Evolutionary conservation across 2,797 vertebrate species (phyloP), one percentile per base, ranked within the genome.

Genomic region (Gobio occitaniae): DNA sequence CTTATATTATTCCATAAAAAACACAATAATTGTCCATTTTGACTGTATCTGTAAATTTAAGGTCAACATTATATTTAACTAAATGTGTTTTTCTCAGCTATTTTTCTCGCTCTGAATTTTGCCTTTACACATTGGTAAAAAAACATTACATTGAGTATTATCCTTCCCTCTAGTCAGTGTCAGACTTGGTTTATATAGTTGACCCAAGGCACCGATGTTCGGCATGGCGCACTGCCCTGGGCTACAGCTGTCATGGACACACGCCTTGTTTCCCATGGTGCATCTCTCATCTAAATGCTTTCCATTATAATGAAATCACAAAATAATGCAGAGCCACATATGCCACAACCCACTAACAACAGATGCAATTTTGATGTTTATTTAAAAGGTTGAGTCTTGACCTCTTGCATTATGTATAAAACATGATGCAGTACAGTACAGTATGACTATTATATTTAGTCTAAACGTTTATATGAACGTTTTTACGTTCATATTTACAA

Each of bases 161-260:
- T 80, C 25, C 25, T 66, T 50, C 44, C 6, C 44, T 48, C 16
- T 19, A 68, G 61, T 80, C 41, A 29, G 38, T 32, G 77, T 10
- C 44, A 50, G 10, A 52, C 25, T 36, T 2, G 17, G 77, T 48
- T 41, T 44, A 44, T 44, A 19, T 32, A 48, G 77, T n/a, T 79
- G 77, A 79, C 56, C 59, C 41, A 79, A 44, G 41, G 61, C 78
- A 80, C 44, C 47, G 15, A 9, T 80, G 63, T 80, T 68, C 6
- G 12, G 17, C 17, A n/a, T 6, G 25, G 78, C 65, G 44, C 47
- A 36, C 25, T 50, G 29, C 78, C 61, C 44, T 3, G 6, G 78
- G 61, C 78, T 32, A 79, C 44, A 16, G 61, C 44, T 66, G 29
- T 32, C 59, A 79, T 11, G 50, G 13, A 44, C 1, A 7, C 36